Base-by-base conservation (phyloP, 1,140 invertebrate species). In the Chrysopa pallens region DNA sequence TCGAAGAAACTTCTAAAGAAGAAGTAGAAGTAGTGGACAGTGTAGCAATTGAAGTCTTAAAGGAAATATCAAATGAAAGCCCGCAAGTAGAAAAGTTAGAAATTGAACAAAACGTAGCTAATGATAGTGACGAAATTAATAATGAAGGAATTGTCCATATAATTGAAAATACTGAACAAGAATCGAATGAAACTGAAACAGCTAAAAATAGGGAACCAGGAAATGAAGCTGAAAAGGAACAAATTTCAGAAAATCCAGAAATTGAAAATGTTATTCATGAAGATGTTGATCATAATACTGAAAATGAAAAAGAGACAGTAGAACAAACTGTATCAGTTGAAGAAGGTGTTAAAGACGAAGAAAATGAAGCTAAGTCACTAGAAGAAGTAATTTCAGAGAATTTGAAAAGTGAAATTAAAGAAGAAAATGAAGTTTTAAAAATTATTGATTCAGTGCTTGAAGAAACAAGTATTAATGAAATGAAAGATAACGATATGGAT, bases 331-430 rank as follows among this genome's bases (percentile, higher is more conserved):
- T 63, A 46, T 44, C 53, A 35, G 51, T 39, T 11, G 29, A 43
- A n/a, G 44, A 46, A 39, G 43, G 43, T 39, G 31, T 53, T 29
- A 51, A 54, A 23, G 52, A 57, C 39, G 52, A 55, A n/a, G 50
- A 50, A 48, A 52, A 58, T 8, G 50, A 44, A 46, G 11, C 28
- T 36, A 54, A 57, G 31, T 55, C 48, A 37, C n/a, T 40, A 23
- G 29, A 39, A 13, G 53, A 48, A 42, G 49, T 54, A 14, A 42
- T 31, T 52, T 55, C 55, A 36, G 56, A 59, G 63, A 53, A 57
- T 64, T 29, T 58, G 61, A 8, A 67, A 63, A 47, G 52, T 67
- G 11, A 67, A 63, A 48, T 23, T 23, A 23, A 23, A 23, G 17
- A 23, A 23, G 17, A 23, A 23, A 23, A 23, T 23, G 17, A 23